Conservation (phyloP, 2,888 invertebrate genomes). For the Rhamphomyia laevipes region DNA sequence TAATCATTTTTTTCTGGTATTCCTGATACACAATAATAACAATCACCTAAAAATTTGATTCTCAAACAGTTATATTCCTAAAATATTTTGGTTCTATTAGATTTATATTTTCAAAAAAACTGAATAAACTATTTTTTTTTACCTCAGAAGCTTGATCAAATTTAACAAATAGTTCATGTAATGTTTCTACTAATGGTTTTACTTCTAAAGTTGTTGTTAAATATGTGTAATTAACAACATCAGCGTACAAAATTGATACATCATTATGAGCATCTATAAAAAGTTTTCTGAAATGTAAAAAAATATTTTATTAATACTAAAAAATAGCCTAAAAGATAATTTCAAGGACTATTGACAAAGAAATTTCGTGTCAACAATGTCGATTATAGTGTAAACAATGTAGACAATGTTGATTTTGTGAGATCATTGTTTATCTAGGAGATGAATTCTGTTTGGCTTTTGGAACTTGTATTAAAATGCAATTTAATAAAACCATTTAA, state of each 20-base stretch:
- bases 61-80: slow-evolving; percentile 64
- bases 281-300: slow-evolving; percentile 54
- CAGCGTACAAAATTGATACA: slow-evolving; percentile 84
- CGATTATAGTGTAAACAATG: too few species aligned
- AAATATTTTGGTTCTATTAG: neutral
- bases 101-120: neutral
- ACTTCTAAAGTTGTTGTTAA: slow-evolving; percentile 67
- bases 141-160: slow-evolving; percentile 88
- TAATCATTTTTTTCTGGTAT: slow-evolving; percentile 63
- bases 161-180: slow-evolving; percentile 82
- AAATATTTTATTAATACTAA: neutral
- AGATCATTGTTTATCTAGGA: too few species aligned
- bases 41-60: slow-evolving; percentile 88
- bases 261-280: slow-evolving; percentile 80
- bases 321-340: too few species aligned
- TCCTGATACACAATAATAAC: slow-evolving; percentile 87
- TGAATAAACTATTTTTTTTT: slow-evolving; percentile 13
- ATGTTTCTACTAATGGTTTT: slow-evolving; percentile 68
- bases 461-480: too few species aligned
- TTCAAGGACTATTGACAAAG: too few species aligned
- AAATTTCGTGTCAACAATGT: too few species aligned
- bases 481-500: too few species aligned
- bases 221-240: slow-evolving; percentile 81
- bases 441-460: too few species aligned
- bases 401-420: too few species aligned